These are phyloP conservation scores for Cordylochernes scorpioides DNA, from an alignment of 2,888 invertebrate genomes.

Conservation along the genomic window DNA sequence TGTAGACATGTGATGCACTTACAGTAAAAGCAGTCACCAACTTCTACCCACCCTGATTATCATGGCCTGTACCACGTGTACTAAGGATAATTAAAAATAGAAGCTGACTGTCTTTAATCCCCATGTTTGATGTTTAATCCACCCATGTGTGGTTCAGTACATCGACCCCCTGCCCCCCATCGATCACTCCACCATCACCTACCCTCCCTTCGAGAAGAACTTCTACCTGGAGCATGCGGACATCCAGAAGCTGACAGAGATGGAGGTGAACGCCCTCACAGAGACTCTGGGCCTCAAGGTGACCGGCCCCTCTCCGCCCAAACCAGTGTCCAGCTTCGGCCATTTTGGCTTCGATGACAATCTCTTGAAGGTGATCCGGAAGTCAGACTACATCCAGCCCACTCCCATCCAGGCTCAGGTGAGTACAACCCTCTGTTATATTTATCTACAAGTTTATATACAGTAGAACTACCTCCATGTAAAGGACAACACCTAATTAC, in stretches of 20 bases:
- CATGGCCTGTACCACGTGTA: no score
- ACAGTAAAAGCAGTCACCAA: no score
- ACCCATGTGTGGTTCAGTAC: constrained; percentile 22
- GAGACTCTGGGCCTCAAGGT: constrained; percentile 62
- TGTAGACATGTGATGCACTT: no score
- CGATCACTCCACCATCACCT: constrained; percentile 66
- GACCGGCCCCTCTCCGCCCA: constrained; percentile 57
- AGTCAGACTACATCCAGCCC: constrained; percentile 78
- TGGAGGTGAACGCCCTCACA: constrained; percentile 49
- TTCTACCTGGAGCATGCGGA: constrained; percentile 85
- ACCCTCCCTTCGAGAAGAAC: constrained; percentile 67
- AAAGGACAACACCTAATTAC: no score
- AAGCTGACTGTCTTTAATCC: no score
- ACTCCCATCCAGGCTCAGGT: constrained; percentile 71
- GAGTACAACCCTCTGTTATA: no score
- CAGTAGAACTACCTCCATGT: no score
- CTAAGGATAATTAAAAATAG: no score
- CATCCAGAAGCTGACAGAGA: constrained; percentile 39
- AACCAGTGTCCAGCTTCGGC: constrained; percentile 81
- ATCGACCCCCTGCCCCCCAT: constrained; percentile 88
- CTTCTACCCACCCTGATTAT: no score
- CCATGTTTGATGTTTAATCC: no score
- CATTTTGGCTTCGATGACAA: constrained; percentile 90
- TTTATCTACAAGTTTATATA: no score
- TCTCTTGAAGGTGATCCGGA: constrained; percentile 63